Evolutionary conservation across 2,797 vertebrate species (phyloP).

Genomic region (Diplodus puntazzo): DNA sequence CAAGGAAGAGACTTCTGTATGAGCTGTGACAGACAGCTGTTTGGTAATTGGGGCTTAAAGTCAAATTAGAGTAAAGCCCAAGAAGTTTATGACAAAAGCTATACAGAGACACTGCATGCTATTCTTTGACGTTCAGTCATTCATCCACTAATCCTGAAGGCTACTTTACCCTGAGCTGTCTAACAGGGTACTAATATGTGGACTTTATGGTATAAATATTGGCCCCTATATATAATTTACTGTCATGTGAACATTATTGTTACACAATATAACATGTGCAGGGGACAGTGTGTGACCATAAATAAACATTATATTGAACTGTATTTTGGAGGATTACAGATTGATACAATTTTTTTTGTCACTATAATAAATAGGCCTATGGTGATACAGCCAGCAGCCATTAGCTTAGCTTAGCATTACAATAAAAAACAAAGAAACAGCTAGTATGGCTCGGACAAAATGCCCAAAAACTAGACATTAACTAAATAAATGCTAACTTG

Average conservation of each 20-base stretch:
- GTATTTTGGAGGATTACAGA: too few relatives aligned
- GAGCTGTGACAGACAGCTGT: constrained; percentile 36
- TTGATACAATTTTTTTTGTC: too few relatives aligned
- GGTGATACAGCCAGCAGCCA: too few relatives aligned
- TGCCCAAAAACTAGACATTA: too few relatives aligned
- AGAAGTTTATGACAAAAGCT: constrained; percentile 27
- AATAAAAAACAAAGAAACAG: too few relatives aligned
- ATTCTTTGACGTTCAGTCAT: constrained; percentile 38
- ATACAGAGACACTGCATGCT: constrained; percentile 19
- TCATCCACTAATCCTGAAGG: constrained; percentile 9
- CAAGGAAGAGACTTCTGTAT: constrained; percentile 29
- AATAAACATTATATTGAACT: too few relatives aligned
- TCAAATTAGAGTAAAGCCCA: constrained; percentile 24
- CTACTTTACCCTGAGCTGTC: constrained; percentile 1
- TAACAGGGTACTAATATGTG: background rate
- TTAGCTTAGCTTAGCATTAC: too few relatives aligned
- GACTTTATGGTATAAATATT: constrained; percentile 10
- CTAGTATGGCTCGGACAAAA: too few relatives aligned
- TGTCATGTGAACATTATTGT: constrained; percentile 1
- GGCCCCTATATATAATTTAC: background rate
- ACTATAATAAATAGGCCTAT: too few relatives aligned
- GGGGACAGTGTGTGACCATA: background rate
- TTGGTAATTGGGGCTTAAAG: constrained; percentile 37
- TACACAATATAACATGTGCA: background rate
- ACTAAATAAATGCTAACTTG: too few relatives aligned